phyloP scores from a whole-genome alignment of 2,113 vertebrate genomes.

The Daphoenositta chrysoptera region DNA sequence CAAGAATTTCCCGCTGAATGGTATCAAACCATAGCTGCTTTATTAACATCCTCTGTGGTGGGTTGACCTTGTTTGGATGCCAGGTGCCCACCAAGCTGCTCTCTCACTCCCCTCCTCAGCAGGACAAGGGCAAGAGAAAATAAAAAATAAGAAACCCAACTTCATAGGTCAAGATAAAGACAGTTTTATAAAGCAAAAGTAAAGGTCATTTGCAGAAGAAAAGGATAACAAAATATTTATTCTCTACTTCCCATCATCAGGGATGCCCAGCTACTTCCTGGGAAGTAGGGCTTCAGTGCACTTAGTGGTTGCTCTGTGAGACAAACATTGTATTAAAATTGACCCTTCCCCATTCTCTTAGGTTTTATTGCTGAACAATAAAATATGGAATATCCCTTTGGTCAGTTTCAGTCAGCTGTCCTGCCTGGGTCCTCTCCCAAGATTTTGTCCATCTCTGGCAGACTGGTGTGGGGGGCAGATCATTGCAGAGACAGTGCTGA shows the following conservation, averaged over 20 bases:
- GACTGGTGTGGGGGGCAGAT: rapidly evolving
- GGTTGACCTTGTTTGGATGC: neutral
- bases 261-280: neutral
- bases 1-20: neutral
- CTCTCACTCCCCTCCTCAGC: neutral
- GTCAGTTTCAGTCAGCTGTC: neutral
- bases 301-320: neutral
- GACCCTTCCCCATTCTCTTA: neutral
- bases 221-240: neutral
- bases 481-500: neutral
- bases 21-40: neutral
- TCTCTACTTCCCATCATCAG: neutral
- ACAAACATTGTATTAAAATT: neutral
- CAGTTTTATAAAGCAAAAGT: neutral
- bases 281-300: neutral
- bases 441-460: neutral
- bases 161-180: rapidly evolving
- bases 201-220: neutral
- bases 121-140: neutral
- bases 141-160: neutral
- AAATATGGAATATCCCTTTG: neutral
- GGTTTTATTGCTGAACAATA: neutral
- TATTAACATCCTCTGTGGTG: neutral
- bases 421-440: neutral
- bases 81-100: neutral